These are phyloP conservation scores for Temnothorax curvispinosus DNA, from an alignment of 1,140 invertebrate species.

Conservation along the genomic window DNA sequence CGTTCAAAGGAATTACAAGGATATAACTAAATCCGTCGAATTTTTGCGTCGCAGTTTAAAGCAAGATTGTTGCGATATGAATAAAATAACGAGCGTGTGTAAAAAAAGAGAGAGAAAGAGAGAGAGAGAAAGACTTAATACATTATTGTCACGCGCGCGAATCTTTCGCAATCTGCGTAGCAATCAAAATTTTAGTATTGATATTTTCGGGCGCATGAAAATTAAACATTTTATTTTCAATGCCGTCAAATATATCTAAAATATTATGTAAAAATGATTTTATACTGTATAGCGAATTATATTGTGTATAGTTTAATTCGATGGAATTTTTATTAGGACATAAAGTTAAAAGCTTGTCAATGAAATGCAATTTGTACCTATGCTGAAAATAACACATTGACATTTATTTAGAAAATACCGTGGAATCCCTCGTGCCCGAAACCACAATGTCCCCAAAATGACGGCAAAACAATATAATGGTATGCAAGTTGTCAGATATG, in stretches of 20 bases:
- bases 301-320: neutral
- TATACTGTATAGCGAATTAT: slow-evolving; percentile 1
- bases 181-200: slow-evolving; percentile 51
- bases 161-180: slow-evolving; percentile 17
- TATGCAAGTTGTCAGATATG: slow-evolving; percentile 34
- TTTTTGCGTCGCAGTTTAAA: slow-evolving; percentile 62
- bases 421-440: neutral
- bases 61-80: slow-evolving; percentile 29
- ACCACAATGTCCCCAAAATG: slow-evolving; percentile 13
- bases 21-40: slow-evolving; percentile 67
- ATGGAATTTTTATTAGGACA: neutral
- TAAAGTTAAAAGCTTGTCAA: neutral
- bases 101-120: neutral
- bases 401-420: neutral
- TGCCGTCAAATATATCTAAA: neutral
- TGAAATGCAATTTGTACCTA: neutral
- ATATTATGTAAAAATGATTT: slow-evolving; percentile 17
- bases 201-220: slow-evolving; percentile 1
- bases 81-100: neutral
- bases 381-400: neutral
- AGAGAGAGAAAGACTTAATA: slow-evolving; percentile 2
- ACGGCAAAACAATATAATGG: slow-evolving; percentile 26
- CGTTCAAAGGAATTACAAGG: slow-evolving; percentile 64
- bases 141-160: slow-evolving; percentile 17
- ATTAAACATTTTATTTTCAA: slow-evolving; percentile 23